Base-by-base conservation (phyloP, 2,888 invertebrate genomes). In the Quadriops clusia region DNA sequence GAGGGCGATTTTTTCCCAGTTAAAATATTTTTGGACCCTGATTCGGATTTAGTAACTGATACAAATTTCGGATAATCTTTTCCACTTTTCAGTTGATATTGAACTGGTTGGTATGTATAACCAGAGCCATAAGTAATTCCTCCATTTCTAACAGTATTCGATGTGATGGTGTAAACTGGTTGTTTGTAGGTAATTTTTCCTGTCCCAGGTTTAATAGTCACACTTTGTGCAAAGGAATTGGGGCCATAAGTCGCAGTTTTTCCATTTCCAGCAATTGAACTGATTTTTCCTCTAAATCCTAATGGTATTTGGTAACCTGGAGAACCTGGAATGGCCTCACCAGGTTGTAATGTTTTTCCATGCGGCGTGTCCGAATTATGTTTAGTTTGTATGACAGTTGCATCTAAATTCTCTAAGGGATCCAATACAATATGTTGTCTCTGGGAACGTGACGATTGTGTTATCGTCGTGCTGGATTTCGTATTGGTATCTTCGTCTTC, bases 41-140 rank as follows among this genome's bases (percentile, higher is more conserved):
- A 78, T 28, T 84, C 77, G 3, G 83, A 83, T 55, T 81, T 85
- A 2, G 82, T 79, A 4, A 83, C 75, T 0, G 85, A 79, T 3
- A 84, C 74, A 54, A 80, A 86, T 47, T 73, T 72, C 31, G 77
- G 74, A 8, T 65, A 64, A 40, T 67, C 66, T 1, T 49, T 53
- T 1, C 45, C 44, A 36, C 53, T 54, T 43, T 54, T 54, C 17
- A 60, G 33, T 18, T 50, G 49, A 33, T 58, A 53, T 12, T 48
- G 47, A 4, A 50, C 43, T 4, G 60, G 58, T 34, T 53, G 49
- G 30, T 55, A 56, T 1, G 54, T 50, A 35, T 56, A 59, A 4
- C 56, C 55, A 12, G 54, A 50, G 15, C 56, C 54, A 34, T 48
- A 56, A 10, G 53, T 54, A 20, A 50, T 51, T 12, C 48, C 44